Conservation (phyloP, 2,797 vertebrate species). For the Lacerta viridis region DNA sequence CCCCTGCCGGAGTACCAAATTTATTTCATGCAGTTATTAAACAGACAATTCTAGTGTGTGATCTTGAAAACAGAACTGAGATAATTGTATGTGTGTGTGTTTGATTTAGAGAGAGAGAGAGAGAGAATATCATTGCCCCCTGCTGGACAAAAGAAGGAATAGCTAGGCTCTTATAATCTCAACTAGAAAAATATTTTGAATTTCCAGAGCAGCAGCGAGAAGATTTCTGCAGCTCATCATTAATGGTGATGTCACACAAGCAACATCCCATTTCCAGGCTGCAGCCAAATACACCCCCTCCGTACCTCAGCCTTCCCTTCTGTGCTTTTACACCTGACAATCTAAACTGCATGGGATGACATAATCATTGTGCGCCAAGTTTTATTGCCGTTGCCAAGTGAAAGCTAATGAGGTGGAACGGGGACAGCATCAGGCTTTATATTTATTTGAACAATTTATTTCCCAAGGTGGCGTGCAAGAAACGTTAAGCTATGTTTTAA, state of each 20-base stretch:
- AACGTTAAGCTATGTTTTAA: too few species aligned
- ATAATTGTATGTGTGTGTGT: too few species aligned
- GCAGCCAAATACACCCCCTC: background rate
- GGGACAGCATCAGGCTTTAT: background rate
- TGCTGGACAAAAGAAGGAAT: constrained; percentile 24
- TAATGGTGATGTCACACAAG: constrained; percentile 4
- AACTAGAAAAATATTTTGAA: constrained; percentile 10
- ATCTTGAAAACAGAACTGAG: background rate
- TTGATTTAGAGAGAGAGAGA: background rate
- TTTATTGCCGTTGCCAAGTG: background rate
- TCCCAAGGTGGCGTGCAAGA: too few species aligned
- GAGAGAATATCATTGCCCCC: constrained; percentile 10
- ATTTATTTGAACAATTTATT: too few species aligned
- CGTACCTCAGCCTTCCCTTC: too few species aligned
- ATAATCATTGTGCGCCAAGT: background rate
- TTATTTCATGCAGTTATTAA: background rate
- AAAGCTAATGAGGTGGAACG: background rate
- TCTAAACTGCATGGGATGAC: background rate
- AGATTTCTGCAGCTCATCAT: constrained; percentile 1
- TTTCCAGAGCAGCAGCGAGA: background rate
- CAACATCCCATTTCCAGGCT: background rate
- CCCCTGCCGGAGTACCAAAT: too few species aligned
- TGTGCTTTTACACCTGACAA: background rate
- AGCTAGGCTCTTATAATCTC: background rate
- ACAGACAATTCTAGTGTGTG: background rate